Evolutionary conservation across 2,113 vertebrate genomes (phyloP), one percentile per base, ranked within the genome.

Genomic region (Scomber scombrus): DNA sequence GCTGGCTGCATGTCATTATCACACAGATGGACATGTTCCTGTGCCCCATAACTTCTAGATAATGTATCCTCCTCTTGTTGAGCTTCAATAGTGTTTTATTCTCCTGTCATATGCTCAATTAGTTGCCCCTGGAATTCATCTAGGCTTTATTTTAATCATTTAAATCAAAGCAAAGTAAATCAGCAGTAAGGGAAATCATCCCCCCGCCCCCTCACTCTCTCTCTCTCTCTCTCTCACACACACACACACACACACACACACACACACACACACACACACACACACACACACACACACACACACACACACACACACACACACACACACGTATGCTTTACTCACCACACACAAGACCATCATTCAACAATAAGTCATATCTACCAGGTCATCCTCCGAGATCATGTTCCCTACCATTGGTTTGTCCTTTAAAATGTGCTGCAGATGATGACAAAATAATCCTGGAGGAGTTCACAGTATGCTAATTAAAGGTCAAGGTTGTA

Each of bases 401-500:
- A 54, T 34, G 43, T 85, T 67, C 29, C 47, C 51, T 61, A 71
- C 18, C 69, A 68, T 60, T 49, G 31, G 45, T 68, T 69, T 60
- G 64, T 80, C 85, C 73, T 89, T 68, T 82, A 69, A 73, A 81
- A 83, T 61, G n/a, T 40, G 49, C 76, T 70, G 82, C 72, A 77
- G 80, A 75, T 76, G 78, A 83, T 66, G 73, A 81, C n/a, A 62
- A 60, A 61, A 77, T 45, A 68, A 46, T 87, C 89, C 86, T 67
- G 23, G n/a, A 84, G 82, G 78, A 89, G 64, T 78, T 85, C 75
- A 89, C 85, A 80, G 75, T 81, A 90, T 87, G 86, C 80, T 81
- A 84, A 85, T 73, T 34, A 78, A 65, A 76, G 85, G 85, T 91
- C 90, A 91, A 89, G 81, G 86, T 91, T 83, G 73, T 76, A 15